Evolutionary conservation across 2,113 vertebrate genomes (phyloP).

Genomic region (Halichoeres trimaculatus): DNA sequence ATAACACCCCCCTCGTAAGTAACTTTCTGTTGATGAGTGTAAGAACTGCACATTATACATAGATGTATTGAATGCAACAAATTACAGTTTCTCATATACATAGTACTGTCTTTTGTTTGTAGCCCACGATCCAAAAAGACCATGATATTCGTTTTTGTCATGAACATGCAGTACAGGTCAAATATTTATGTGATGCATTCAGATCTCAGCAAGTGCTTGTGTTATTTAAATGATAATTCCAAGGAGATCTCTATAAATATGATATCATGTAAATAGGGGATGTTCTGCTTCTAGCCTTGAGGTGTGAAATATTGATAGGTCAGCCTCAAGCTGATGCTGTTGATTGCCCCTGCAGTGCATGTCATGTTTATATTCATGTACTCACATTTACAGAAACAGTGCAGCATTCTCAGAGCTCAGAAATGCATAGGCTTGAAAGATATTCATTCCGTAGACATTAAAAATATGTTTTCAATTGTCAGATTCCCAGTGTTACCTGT

Average conservation of each 20-base stretch:
- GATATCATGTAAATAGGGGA: constrained; percentile 60
- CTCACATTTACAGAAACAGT: constrained; percentile 55
- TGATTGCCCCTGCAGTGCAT: constrained; percentile 50
- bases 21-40: not conserved
- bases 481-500: constrained; percentile 22
- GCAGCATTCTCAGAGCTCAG: constrained; percentile 36
- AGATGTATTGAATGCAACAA: not conserved
- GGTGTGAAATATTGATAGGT: constrained; percentile 75
- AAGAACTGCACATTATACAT: not conserved
- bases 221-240: constrained; percentile 78
- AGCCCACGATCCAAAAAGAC: not conserved
- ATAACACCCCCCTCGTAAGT: constrained; percentile 96
- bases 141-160: constrained; percentile 27
- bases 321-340: constrained; percentile 60
- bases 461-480: constrained; percentile 49
- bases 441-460: constrained; percentile 48
- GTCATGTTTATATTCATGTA: constrained; percentile 76
- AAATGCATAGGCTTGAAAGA: constrained; percentile 38
- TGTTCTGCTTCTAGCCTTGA: constrained; percentile 57
- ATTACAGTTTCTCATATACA: not conserved
- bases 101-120: not conserved
- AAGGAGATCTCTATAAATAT: constrained; percentile 64
- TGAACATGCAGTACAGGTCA: constrained; percentile 51
- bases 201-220: constrained; percentile 36
- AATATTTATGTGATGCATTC: constrained; percentile 65